Conservation (phyloP, 2,797 vertebrate species). For the Phataginus tricuspis region DNA sequence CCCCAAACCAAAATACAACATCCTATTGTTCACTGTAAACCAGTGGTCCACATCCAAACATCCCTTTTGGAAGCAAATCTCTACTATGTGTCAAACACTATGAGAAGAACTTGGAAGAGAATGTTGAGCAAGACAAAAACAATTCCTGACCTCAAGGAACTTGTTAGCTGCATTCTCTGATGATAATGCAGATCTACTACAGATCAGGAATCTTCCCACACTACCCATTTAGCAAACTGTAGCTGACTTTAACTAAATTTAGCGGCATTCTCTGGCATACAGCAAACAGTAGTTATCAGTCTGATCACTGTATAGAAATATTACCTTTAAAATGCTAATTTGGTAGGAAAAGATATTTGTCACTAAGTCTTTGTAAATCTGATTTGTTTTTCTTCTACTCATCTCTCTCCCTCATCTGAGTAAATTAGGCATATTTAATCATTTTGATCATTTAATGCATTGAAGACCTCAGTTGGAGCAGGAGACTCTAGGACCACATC, state of each 20-base stretch:
- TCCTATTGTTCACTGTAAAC: background rate
- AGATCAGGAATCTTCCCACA: background rate
- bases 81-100: background rate
- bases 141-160: background rate
- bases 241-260: background rate
- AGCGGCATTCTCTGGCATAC: background rate
- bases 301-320: background rate
- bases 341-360: background rate
- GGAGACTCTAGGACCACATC: background rate
- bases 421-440: conserved; percentile 10
- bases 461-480: background rate
- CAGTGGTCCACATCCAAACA: background rate
- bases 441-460: background rate
- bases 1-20: background rate
- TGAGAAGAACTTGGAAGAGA: background rate
- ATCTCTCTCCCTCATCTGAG: background rate
- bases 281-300: background rate
- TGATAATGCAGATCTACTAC: background rate
- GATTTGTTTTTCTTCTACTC: background rate
- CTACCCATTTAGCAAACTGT: background rate
- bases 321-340: conserved; percentile 37
- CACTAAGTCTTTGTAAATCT: background rate
- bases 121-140: background rate
- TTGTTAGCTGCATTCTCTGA: background rate
- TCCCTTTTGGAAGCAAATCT: background rate